phyloP scores from a whole-genome alignment of 2,797 vertebrate species.

The Labroides dimidiatus region DNA sequence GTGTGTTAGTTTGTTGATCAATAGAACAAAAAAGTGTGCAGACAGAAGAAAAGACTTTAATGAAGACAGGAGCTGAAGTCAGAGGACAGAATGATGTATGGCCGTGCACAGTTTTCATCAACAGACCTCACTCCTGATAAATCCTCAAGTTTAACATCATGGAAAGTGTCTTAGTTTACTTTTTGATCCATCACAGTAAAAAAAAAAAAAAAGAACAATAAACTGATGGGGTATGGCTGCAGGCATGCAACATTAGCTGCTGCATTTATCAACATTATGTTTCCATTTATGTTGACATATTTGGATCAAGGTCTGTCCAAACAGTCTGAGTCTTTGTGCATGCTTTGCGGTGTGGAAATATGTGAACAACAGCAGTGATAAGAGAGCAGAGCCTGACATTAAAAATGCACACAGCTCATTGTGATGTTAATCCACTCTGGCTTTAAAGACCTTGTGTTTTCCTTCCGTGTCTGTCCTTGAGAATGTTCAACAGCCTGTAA shows the following conservation, averaged over 20 bases:
- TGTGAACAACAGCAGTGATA: conserved; percentile 5
- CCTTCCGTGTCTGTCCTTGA: conserved; percentile 15
- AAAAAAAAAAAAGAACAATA: too few species aligned
- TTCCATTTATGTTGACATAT: conserved; percentile 30
- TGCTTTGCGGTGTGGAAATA: conserved; percentile 17
- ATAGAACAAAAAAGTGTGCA: too few species aligned
- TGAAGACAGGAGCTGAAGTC: conserved; percentile 3
- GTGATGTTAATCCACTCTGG: conserved; percentile 46
- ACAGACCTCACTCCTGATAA: conserved; percentile 33
- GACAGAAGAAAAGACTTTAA: not conserved
- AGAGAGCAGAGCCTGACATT: conserved; percentile 22
- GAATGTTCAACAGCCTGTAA: not conserved
- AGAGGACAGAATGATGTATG: conserved; percentile 10
- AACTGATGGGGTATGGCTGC: conserved; percentile 18
- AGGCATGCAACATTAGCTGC: conserved; percentile 14
- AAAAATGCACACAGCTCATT: conserved; percentile 26
- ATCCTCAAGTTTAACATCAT: conserved; percentile 26
- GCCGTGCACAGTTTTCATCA: conserved; percentile 10
- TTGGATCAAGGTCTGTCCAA: conserved; percentile 15
- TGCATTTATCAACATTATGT: conserved; percentile 31
- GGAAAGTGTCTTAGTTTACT: conserved; percentile 6
- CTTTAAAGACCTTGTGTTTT: conserved; percentile 33
- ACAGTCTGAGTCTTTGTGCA: not conserved
- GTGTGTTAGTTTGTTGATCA: too few species aligned
- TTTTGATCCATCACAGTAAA: conserved; percentile 5